Percentiles rank a stretch among this genome's conserved stretches.
Conservation (phyloP, 2,888 invertebrate genomes). For the Synanthedon tipuliformis region DNA sequence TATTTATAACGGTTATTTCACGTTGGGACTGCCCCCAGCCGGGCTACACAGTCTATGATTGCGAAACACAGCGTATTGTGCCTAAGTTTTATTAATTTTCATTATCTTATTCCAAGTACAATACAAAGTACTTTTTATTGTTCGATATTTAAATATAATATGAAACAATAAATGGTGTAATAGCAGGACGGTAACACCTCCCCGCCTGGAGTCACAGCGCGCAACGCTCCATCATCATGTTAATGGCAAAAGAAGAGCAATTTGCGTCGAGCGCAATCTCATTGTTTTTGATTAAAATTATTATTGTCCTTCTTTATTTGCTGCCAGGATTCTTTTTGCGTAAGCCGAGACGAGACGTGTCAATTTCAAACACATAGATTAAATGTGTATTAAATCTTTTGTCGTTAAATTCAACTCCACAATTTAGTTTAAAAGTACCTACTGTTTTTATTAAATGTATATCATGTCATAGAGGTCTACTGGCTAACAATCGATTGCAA, state of each 20-base stretch:
- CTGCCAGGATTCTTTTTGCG: constrained; percentile 14
- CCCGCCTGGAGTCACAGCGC: constrained; percentile 27
- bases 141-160: too few relatives aligned
- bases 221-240: constrained; percentile 48
- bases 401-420: too few relatives aligned
- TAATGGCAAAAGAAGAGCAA: constrained; percentile 52
- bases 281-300: constrained; percentile 66
- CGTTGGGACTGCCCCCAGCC: too few relatives aligned
- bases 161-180: constrained; percentile 17
- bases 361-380: constrained; percentile 4
- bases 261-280: constrained; percentile 54
- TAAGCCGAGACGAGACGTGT: constrained; percentile 15
- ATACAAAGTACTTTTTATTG: too few relatives aligned
- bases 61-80: too few relatives aligned
- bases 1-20: too few relatives aligned
- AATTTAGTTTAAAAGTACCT: not conserved
- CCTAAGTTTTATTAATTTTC: too few relatives aligned
- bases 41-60: too few relatives aligned
- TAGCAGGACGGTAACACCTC: constrained; percentile 15
- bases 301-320: constrained; percentile 46
- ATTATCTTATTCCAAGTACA: too few relatives aligned
- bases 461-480: too few relatives aligned
- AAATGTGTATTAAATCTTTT: constrained; percentile 1
- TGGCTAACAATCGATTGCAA: too few relatives aligned
- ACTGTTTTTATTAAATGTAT: not conserved